phyloP scores from a whole-genome alignment of 2,888 invertebrate species.

The Erynnis tages region DNA sequence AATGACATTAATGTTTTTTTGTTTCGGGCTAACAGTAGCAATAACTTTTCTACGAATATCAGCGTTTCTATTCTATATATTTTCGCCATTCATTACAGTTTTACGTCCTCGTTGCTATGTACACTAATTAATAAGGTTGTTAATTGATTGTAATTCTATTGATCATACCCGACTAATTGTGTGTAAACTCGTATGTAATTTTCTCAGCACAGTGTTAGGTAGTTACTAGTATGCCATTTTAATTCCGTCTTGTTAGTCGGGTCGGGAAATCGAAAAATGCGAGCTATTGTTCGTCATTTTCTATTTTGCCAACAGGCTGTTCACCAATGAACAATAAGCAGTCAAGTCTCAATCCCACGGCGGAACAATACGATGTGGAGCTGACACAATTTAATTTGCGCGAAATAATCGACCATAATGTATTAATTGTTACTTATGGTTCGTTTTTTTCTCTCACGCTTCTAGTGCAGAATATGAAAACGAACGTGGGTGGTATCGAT shows the following conservation, averaged over 20 bases:
- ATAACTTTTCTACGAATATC: not conserved
- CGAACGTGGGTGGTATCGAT: no score
- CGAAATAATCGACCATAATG: constrained; percentile 52
- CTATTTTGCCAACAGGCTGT: constrained; percentile 66
- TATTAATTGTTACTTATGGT: constrained; percentile 52
- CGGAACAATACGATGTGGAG: constrained; percentile 75
- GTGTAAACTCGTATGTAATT: constrained; percentile 13
- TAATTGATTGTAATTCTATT: constrained; percentile 19
- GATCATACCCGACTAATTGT: constrained; percentile 15
- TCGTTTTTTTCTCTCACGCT: constrained; percentile 61
- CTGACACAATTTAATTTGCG: constrained; percentile 78
- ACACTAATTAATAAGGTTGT: constrained; percentile 1
- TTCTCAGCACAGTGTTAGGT: constrained; percentile 16
- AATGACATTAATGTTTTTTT: no score
- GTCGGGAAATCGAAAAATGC: constrained; percentile 58
- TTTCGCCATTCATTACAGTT: not conserved
- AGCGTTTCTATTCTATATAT: not conserved
- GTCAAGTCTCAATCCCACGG: constrained; percentile 63
- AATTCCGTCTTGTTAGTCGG: constrained; percentile 21
- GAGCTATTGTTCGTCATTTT: constrained; percentile 69
- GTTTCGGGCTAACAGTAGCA: no score
- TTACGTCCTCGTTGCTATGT: no score
- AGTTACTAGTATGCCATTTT: constrained; percentile 4
- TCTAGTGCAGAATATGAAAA: constrained; percentile 36
- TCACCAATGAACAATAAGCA: constrained; percentile 62